Conservation (phyloP, 2,797 vertebrate genomes). For the Pyrocephalus nanus region DNA sequence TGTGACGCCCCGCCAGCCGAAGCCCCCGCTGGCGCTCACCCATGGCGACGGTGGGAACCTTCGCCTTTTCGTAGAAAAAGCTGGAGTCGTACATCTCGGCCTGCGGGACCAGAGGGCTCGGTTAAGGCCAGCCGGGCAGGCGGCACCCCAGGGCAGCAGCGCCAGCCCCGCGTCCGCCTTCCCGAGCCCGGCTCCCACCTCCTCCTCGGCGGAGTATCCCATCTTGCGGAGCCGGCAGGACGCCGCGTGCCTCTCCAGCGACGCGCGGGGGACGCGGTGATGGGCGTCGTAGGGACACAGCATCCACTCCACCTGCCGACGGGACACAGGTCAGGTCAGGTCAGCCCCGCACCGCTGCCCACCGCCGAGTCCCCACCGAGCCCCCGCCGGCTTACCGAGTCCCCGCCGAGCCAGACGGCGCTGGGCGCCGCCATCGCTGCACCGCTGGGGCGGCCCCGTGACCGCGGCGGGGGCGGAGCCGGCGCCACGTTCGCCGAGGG, state of each 20-base stretch:
- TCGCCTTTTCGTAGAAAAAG: constrained; percentile 84
- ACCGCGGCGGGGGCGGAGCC: background rate
- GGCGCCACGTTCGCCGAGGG: background rate
- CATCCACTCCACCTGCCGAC: constrained; percentile 75
- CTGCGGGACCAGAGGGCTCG: constrained; percentile 66
- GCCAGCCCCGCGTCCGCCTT: background rate
- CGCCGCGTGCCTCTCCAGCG: constrained; percentile 83
- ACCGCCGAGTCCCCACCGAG: no score
- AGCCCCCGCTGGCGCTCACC: constrained; percentile 80
- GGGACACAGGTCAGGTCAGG: background rate
- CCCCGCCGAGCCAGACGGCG: constrained; percentile 7
- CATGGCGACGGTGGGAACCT: constrained; percentile 78
- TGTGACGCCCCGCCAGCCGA: background rate
- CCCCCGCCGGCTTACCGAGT: background rate
- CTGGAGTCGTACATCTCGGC: constrained; percentile 82
- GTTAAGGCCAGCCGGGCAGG: background rate
- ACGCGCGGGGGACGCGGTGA: constrained; percentile 84
- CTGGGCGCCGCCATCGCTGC: fast-evolving
- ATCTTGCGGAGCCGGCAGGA: constrained; percentile 82
- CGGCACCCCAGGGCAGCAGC: background rate
- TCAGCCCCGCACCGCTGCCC: fast-evolving
- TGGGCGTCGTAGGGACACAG: constrained; percentile 85
- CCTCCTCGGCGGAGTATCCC: constrained; percentile 87
- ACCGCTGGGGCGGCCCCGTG: no score
- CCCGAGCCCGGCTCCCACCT: constrained; percentile 72